phyloP scores from a whole-genome alignment of 2,113 vertebrate species.

The Seriola dumerili region DNA sequence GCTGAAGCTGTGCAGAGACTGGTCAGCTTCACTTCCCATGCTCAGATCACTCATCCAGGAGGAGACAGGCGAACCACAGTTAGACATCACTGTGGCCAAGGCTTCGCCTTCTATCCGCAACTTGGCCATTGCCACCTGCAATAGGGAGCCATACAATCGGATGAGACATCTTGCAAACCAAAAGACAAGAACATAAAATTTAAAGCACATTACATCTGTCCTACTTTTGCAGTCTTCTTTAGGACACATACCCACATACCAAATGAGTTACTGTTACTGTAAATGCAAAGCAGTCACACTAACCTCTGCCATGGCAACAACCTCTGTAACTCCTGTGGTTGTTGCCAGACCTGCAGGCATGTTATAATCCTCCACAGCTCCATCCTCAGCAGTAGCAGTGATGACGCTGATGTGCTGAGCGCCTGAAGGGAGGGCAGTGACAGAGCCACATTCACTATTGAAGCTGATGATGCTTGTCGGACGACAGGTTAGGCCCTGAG shows the following conservation, averaged over 20 bases:
- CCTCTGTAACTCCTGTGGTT: conserved; percentile 81
- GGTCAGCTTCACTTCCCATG: conserved; percentile 91
- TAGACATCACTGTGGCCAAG: conserved; percentile 78
- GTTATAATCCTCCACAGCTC: conserved; percentile 32
- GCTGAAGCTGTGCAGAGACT: conserved; percentile 93
- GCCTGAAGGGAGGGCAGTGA: conserved; percentile 88
- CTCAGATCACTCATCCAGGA: conserved; percentile 97
- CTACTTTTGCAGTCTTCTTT: neutral
- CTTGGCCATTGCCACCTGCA: conserved; percentile 89
- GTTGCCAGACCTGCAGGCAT: conserved; percentile 81
- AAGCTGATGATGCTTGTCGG: conserved; percentile 95
- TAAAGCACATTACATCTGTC: neutral
- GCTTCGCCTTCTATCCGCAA: conserved; percentile 87
- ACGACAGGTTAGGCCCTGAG: conserved; percentile 86
- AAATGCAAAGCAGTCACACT: conserved; percentile 31
- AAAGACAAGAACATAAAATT: neutral
- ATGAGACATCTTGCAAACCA: neutral
- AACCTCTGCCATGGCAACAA: conserved; percentile 90
- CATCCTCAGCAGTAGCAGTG: conserved; percentile 88
- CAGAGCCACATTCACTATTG: conserved; percentile 92
- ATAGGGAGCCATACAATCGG: neutral
- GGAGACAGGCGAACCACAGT: conserved; percentile 91
- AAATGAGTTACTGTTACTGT: neutral
- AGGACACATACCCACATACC: neutral
- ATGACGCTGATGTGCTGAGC: conserved; percentile 90